Evolutionary conservation across 2,888 invertebrate genomes (phyloP), one percentile per base, ranked within the genome.

Genomic region (Nemurella pictetii): DNA sequence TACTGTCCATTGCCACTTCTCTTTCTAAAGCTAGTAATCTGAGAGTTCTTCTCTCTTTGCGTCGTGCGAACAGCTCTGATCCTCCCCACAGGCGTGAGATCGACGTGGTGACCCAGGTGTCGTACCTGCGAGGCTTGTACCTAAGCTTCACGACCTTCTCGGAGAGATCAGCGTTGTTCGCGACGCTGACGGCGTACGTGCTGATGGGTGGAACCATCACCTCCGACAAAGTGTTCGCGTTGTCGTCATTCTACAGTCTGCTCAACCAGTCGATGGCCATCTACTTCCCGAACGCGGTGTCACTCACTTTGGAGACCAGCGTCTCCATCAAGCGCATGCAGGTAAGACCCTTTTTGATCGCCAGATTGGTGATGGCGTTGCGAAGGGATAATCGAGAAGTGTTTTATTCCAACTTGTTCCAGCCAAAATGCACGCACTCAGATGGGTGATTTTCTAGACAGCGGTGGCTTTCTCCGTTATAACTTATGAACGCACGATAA

Each of bases 131-230:
- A 86, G 95, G 92, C 72, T 91, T 94, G 86, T 94, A 93, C 91
- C 92, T 93, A 90, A 95, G 92, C 88, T 92, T 94, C 89, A 94
- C 95, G 91, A 95, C 97, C 80, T 97, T 96, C 89, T 96, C 97
- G 0, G 96, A 96, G 89, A 94, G 98, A 87, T 93, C 97, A 82
- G 95, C 97, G 0, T 91, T 97, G 12, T 96, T 95, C 89, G 93
- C 96, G 86, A 96, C 96, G 0, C 92, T 98, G 84, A 91, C 96
- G 80, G 93, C 95, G 0, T 96, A 94, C 89, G 95, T 95, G 15
- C 91, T 96, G 0, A 90, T 94, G 87, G 96, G 95, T 0, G 93
- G 93, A 88, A 89, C 90, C 1, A 91, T 97, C 87, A 94, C 95
- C 0, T 95, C 96, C 0, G 95, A 95, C 87, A 93, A 94, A 89